Evolutionary conservation across 2,797 vertebrate species (phyloP), one percentile per base, ranked within the genome.

Genomic region (Acipenser ruthenus): DNA sequence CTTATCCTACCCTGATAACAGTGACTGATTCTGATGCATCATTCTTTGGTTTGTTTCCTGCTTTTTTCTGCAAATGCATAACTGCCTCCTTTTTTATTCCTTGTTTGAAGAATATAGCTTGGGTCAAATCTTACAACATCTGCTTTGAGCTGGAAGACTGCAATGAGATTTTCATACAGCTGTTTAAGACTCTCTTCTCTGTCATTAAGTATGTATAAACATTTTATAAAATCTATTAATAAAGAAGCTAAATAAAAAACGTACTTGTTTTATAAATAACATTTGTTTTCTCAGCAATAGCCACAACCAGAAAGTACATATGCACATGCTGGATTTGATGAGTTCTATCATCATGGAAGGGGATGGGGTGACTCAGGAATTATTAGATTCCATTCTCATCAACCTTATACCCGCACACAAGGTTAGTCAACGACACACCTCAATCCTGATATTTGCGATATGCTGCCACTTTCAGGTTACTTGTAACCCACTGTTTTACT

Each of bases 321-420:
- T 99, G 95, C 97, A 99, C 83, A 99, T 99, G 97, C 84, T 99
- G 88, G 97, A 99, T 80, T 90, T 99, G 91, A 99, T 99, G 96
- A 99, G 95, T 88, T 99, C 97, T 83, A 99, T 99, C 89, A 99
- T 98, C 87, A 95, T 95, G 92, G 97, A 99, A 85, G 97, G 97
- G 71, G 97, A 99, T 71, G 95, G 97, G 82, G 95, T 99, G 83
- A 98, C 97, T 75, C 97, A 99, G 80, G 97, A 99, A 84, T 86
- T 99, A 79, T 80, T 99, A 84, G 97, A 99, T 79, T 95, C 95
- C 66, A 99, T 99, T 85, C 95, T 99, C 77, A 98, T 99, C 75
- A 99, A 99, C 88, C 96, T 99, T 84, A 98, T 99, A 73, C 95
- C 95, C 79, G 95, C 97, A 81, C 97, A 98, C 86, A 99, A 99